These are phyloP conservation scores for Benthosema pterotum DNA, from an alignment of 2,797 vertebrate species.

Conservation along the genomic window DNA sequence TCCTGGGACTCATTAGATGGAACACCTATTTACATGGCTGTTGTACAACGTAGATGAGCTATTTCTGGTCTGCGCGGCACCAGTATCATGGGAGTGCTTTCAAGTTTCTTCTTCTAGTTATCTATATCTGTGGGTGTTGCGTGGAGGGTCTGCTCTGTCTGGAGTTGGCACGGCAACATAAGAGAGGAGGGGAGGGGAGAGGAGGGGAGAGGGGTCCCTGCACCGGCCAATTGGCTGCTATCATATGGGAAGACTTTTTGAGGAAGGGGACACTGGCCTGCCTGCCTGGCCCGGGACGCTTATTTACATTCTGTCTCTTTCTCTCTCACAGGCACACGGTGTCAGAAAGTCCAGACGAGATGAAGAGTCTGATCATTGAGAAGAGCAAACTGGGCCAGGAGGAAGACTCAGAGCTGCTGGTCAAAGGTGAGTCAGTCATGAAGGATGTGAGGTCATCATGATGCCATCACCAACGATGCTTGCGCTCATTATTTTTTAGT, in stretches of 20 bases:
- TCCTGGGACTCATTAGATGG: too few species aligned
- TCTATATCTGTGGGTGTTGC: constrained; percentile 45
- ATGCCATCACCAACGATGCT: too few species aligned
- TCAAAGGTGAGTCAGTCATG: constrained; percentile 86
- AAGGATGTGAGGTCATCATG: too few species aligned
- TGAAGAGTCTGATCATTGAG: constrained; percentile 89
- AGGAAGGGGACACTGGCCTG: constrained; percentile 22
- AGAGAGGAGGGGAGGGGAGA: too few species aligned
- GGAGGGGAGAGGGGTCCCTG: constrained; percentile 38
- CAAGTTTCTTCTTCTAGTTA: constrained; percentile 50
- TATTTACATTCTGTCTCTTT: constrained; percentile 66
- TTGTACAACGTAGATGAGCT: too few species aligned
- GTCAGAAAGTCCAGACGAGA: constrained; percentile 87
- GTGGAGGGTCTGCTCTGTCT: constrained; percentile 36
- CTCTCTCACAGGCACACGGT: constrained; percentile 74
- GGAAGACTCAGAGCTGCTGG: constrained; percentile 85
- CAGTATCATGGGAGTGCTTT: too few species aligned
- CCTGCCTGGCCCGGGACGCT: constrained; percentile 14
- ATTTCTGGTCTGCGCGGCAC: too few species aligned
- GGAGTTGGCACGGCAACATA: constrained; percentile 55
- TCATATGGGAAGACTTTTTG: constrained; percentile 53
- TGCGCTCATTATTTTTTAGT: too few species aligned
- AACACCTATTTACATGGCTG: too few species aligned
- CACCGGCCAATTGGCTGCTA: constrained; percentile 59
- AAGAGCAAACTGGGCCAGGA: constrained; percentile 83